These are phyloP conservation scores for Habroteleia sp. DNA, from an alignment of 2,888 invertebrate genomes.

Conservation along the genomic window DNA sequence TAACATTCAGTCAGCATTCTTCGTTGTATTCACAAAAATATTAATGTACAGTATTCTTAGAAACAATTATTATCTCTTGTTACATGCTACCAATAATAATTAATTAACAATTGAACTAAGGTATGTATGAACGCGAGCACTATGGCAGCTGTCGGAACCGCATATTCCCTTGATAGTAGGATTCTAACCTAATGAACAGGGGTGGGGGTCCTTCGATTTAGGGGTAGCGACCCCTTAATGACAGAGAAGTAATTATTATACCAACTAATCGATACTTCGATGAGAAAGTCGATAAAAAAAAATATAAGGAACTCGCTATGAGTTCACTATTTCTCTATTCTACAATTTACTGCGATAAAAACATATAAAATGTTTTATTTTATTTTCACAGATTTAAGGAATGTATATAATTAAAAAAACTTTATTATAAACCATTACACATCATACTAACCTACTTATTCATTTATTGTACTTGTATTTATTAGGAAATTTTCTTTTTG, in stretches of 20 bases:
- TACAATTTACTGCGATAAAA: too few relatives aligned
- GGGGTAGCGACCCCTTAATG: constrained; percentile 75
- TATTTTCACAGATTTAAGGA: too few relatives aligned
- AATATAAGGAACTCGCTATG: constrained; percentile 48
- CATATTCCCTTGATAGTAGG: constrained; percentile 61
- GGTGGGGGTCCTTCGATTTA: constrained; percentile 67
- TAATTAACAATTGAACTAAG: constrained; percentile 72
- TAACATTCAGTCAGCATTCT: too few relatives aligned
- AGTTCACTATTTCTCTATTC: constrained; percentile 6
- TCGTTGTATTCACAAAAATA: too few relatives aligned
- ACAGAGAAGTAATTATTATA: constrained; percentile 79
- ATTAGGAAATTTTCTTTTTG: too few relatives aligned
- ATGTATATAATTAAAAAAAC: too few relatives aligned
- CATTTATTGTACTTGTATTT: too few relatives aligned
- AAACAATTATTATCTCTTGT: constrained; percentile 53
- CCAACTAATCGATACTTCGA: constrained; percentile 79
- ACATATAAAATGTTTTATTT: too few relatives aligned
- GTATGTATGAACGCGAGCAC: constrained; percentile 62
- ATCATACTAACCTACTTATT: too few relatives aligned
- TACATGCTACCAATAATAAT: constrained; percentile 67
- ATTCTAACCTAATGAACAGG: constrained; percentile 71
- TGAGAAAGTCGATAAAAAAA: constrained; percentile 71
- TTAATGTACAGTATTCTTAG: too few relatives aligned
- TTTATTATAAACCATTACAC: too few relatives aligned
- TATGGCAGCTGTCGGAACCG: constrained; percentile 68